These are phyloP conservation scores for Leguminivora glycinivorella DNA, from an alignment of 1,140 invertebrate species.

Conservation along the genomic window DNA sequence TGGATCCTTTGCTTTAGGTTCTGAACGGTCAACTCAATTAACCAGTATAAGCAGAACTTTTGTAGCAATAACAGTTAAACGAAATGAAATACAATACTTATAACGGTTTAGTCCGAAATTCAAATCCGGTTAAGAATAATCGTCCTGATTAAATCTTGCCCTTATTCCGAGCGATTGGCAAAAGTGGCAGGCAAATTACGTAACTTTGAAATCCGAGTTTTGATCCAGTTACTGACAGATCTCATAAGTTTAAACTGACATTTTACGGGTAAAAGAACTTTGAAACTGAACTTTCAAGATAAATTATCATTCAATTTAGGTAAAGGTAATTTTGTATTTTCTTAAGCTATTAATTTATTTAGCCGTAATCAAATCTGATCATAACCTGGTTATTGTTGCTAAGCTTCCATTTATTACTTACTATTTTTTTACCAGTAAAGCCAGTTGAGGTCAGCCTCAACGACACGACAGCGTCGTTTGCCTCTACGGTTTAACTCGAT, in stretches of 20 bases:
- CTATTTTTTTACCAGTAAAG: too few species aligned
- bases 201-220: neutral
- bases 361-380: too few species aligned
- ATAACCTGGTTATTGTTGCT: too few species aligned
- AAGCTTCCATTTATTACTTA: too few species aligned
- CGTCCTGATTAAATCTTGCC: constrained; percentile 1
- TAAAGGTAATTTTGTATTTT: too few species aligned
- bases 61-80: neutral
- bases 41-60: neutral
- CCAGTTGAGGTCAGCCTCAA: too few species aligned
- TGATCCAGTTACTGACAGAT: neutral
- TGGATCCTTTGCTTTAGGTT: too few species aligned
- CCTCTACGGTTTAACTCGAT: too few species aligned
- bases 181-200: neutral
- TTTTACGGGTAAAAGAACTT: too few species aligned
- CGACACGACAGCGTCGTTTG: too few species aligned
- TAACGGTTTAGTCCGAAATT: neutral
- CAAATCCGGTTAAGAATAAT: neutral
- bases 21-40: neutral
- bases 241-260: neutral
- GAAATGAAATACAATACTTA: neutral
- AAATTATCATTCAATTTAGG: neutral
- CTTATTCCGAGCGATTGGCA: constrained; percentile 5
- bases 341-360: too few species aligned
- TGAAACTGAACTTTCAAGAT: neutral